These are phyloP conservation scores for Eulithis prunata DNA, from an alignment of 2,888 invertebrate genomes.

Conservation along the genomic window DNA sequence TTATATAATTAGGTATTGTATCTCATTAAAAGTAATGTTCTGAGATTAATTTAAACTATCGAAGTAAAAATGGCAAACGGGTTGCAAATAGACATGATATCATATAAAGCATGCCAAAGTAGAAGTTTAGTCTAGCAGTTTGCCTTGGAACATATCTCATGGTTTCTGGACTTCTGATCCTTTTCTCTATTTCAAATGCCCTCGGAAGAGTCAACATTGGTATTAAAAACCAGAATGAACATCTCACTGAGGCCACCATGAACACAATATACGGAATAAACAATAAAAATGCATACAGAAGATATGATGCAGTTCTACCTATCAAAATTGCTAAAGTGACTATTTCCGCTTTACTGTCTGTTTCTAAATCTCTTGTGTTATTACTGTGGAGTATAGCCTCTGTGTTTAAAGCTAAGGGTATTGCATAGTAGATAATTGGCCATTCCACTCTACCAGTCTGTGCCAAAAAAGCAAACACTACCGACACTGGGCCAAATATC, in stretches of 20 bases:
- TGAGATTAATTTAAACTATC: conserved; percentile 42
- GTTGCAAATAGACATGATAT: conserved; percentile 90
- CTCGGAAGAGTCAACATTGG: conserved; percentile 94
- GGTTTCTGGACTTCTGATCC: conserved; percentile 91
- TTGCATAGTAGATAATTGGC: conserved; percentile 96
- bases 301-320: conserved; percentile 95
- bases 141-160: conserved; percentile 93
- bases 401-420: conserved; percentile 96
- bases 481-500: conserved; percentile 97
- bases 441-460: conserved; percentile 96
- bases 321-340: conserved; percentile 97
- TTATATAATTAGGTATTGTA: too few species aligned
- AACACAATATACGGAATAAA: conserved; percentile 96
- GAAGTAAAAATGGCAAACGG: conserved; percentile 84
- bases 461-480: conserved; percentile 96
- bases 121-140: conserved; percentile 95
- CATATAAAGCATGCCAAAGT: conserved; percentile 95
- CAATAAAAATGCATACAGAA: conserved; percentile 94
- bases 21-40: too few species aligned
- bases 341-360: conserved; percentile 94
- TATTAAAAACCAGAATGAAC: conserved; percentile 94
- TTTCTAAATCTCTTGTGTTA: conserved; percentile 95
- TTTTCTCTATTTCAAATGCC: conserved; percentile 95
- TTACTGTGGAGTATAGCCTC: conserved; percentile 98
- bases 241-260: conserved; percentile 92